A percentile compares a stretch with the other conserved stretches of the same genome.
phyloP scores from a whole-genome alignment of 1,140 invertebrate genomes.

The Antheraea mylitta region DNA sequence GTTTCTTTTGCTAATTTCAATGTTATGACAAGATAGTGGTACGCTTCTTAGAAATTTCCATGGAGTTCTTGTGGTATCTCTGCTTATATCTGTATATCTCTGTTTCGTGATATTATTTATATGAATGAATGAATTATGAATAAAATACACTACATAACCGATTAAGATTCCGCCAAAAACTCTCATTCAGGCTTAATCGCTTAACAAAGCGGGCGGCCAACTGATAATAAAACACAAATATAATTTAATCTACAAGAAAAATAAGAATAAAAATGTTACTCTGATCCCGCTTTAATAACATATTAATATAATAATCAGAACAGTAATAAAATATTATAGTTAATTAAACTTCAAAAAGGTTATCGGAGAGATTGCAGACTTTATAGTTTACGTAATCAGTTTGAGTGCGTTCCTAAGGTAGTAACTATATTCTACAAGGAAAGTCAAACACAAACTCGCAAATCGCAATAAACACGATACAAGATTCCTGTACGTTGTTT shows the following conservation, averaged over 20 bases:
- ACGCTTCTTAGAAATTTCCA: too few relatives aligned
- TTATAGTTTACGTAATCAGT: not conserved
- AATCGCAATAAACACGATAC: not conserved
- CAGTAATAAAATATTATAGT: not conserved
- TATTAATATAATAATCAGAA: not conserved
- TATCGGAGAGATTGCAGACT: conserved; percentile 9
- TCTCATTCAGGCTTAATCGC: too few relatives aligned
- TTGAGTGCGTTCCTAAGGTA: not conserved
- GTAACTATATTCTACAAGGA: not conserved
- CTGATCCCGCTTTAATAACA: not conserved
- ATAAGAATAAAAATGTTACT: not conserved
- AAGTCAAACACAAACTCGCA: not conserved
- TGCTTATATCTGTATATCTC: too few relatives aligned
- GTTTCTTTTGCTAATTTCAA: too few relatives aligned
- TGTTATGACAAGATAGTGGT: too few relatives aligned
- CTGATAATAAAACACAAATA: too few relatives aligned
- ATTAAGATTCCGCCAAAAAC: too few relatives aligned
- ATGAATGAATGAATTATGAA: too few relatives aligned
- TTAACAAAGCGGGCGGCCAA: too few relatives aligned
- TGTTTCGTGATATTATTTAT: too few relatives aligned
- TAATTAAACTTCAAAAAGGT: not conserved
- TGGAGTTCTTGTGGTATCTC: too few relatives aligned
- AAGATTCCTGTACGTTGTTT: not conserved
- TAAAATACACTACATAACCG: too few relatives aligned
- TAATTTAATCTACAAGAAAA: not conserved